These are phyloP conservation scores for Drosophila acutilabella DNA, from an alignment of 2,888 invertebrate genomes.

Conservation along the genomic window DNA sequence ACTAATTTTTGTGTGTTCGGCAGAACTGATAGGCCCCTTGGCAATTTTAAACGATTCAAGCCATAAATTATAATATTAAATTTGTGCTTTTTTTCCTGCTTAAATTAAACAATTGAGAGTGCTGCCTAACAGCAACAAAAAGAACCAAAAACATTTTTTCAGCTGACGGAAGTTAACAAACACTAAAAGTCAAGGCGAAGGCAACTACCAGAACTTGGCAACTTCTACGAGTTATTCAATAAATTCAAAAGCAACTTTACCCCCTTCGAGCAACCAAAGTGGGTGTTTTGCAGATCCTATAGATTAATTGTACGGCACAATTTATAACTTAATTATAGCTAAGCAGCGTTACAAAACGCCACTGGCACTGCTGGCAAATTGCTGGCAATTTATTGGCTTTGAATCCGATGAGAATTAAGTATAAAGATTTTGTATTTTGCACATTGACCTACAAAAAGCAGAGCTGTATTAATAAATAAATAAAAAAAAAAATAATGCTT, in stretches of 20 bases:
- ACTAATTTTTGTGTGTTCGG: too few relatives aligned
- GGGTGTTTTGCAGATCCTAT: slow-evolving; percentile 71
- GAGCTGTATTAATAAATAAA: slow-evolving; percentile 58
- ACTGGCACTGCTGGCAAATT: slow-evolving; percentile 61
- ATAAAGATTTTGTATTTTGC: slow-evolving; percentile 35
- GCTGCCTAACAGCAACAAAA: slow-evolving; percentile 46
- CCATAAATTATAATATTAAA: slow-evolving; percentile 43
- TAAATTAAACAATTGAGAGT: slow-evolving; percentile 56
- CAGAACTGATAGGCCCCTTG: slow-evolving; percentile 6
- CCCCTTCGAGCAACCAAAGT: slow-evolving; percentile 22
- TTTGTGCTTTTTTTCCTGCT: slow-evolving; percentile 23
- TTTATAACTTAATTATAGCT: slow-evolving; percentile 79
- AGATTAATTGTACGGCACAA: slow-evolving; percentile 59
- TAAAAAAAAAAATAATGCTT: slow-evolving; percentile 8
- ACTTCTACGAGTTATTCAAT: slow-evolving; percentile 12
- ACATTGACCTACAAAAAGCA: slow-evolving; percentile 67
- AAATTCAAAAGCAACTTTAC: slow-evolving; percentile 5
- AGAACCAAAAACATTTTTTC: slow-evolving; percentile 26
- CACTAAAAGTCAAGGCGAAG: slow-evolving; percentile 53
- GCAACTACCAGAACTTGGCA: slow-evolving; percentile 29
- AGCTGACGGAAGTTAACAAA: slow-evolving; percentile 52
- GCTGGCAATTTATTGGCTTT: slow-evolving; percentile 55
- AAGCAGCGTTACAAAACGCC: slow-evolving; percentile 67
- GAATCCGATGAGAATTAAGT: slow-evolving; percentile 44
- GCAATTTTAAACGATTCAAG: neutral